These are phyloP conservation scores for Australoheros facetus DNA, from an alignment of 2,797 vertebrate species.

Conservation along the genomic window DNA sequence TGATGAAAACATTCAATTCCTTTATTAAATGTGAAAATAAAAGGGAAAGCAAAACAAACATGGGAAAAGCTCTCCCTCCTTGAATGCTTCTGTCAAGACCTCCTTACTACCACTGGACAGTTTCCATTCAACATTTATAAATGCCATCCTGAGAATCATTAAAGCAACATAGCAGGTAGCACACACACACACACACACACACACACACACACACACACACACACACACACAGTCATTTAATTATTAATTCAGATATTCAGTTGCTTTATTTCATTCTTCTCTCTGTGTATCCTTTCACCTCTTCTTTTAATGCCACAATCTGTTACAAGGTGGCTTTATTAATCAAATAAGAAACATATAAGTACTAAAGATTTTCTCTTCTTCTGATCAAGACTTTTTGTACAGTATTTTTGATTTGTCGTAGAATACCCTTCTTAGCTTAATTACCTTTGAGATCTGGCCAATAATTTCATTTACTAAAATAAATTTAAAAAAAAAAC, in stretches of 20 bases:
- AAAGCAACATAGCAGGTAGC: constrained; percentile 64
- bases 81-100: background rate
- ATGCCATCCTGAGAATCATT: constrained; percentile 76
- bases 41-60: background rate
- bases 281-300: constrained; percentile 41
- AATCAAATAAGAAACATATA: constrained; percentile 25
- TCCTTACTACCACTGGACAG: constrained; percentile 58
- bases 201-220: background rate
- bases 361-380: background rate
- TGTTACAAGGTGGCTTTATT: constrained; percentile 7
- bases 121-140: constrained; percentile 81
- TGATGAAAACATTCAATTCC: background rate
- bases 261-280: constrained; percentile 47
- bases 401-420: constrained; percentile 1
- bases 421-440: background rate
- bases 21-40: background rate
- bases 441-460: background rate
- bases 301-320: constrained; percentile 26
- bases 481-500: background rate
- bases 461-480: background rate
- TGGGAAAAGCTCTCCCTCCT: background rate
- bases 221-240: constrained; percentile 58
- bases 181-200: background rate
- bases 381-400: background rate
- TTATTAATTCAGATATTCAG: constrained; percentile 74